phyloP scores from a whole-genome alignment of 2,113 vertebrate genomes.

The Microcebus lehilahytsara region DNA sequence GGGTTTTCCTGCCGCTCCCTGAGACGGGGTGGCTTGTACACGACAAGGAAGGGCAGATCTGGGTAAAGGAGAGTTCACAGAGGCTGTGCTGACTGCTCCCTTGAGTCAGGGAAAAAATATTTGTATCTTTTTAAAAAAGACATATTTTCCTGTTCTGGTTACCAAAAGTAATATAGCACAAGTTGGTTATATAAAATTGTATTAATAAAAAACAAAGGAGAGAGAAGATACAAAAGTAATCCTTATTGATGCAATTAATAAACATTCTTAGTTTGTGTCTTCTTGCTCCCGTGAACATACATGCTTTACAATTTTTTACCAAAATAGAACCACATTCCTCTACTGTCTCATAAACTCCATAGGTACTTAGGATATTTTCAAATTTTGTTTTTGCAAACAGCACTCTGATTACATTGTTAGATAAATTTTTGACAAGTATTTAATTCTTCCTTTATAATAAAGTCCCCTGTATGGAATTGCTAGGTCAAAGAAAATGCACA shows the following conservation, averaged over 20 bases:
- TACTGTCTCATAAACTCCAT: not conserved
- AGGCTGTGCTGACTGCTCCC: not conserved
- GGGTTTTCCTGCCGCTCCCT: not conserved
- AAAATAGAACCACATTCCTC: not conserved
- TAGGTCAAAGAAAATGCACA: not conserved
- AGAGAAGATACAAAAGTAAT: not conserved
- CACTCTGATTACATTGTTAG: not conserved
- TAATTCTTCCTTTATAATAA: not conserved
- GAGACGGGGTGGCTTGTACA: too few relatives aligned
- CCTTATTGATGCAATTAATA: not conserved
- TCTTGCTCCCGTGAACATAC: not conserved
- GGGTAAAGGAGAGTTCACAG: not conserved
- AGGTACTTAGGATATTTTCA: not conserved
- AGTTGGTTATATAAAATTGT: not conserved
- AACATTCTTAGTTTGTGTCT: not conserved
- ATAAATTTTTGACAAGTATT: not conserved
- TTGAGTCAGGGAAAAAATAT: not conserved
- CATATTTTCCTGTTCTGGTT: not conserved
- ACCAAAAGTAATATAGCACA: not conserved
- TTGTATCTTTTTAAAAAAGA: not conserved
- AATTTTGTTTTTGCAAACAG: not conserved
- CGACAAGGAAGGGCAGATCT: not conserved
- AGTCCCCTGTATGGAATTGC: not conserved
- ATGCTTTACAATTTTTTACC: not conserved
- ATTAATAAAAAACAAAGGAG: too few relatives aligned